Evolutionary conservation across 1,140 invertebrate genomes (phyloP).

Genomic region (Reticulitermes speratus): DNA sequence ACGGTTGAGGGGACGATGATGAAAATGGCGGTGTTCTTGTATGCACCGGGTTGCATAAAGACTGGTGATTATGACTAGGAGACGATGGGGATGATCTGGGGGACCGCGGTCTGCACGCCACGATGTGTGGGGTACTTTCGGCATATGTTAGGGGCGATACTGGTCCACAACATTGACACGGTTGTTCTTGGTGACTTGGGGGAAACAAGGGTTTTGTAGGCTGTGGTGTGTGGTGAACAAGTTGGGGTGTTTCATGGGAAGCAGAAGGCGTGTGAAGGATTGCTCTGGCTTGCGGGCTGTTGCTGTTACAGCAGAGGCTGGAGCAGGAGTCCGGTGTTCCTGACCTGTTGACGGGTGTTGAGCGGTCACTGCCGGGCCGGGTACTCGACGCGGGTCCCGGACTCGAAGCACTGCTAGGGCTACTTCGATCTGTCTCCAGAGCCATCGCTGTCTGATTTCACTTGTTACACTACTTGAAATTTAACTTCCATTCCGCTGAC

Average conservation of each 20-base stretch:
- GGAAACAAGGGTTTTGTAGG: not conserved
- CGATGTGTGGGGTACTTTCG: not conserved
- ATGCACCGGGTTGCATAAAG: not conserved
- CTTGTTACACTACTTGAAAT: not conserved
- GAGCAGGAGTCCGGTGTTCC: not conserved
- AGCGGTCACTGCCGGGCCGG: slow-evolving; percentile 24
- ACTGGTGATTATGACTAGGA: not conserved
- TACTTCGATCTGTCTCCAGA: slow-evolving; percentile 36
- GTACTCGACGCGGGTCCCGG: slow-evolving; percentile 34
- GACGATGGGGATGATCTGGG: not conserved
- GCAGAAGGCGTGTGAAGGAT: not conserved
- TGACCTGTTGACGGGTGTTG: not conserved
- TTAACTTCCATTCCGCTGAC: not conserved
- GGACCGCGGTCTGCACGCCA: not conserved
- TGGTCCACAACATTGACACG: not conserved
- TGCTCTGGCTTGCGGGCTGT: not conserved
- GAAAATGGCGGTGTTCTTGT: not conserved
- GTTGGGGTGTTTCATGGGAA: not conserved
- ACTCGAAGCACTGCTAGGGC: slow-evolving; percentile 37
- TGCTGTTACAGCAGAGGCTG: not conserved
- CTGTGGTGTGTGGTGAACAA: not conserved
- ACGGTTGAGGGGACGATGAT: not conserved
- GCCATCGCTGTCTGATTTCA: slow-evolving; percentile 28
- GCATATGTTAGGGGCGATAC: not conserved
- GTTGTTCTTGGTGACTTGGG: not conserved